Conservation (phyloP, 2,797 vertebrate genomes). For the Eulemur albifrons region DNA sequence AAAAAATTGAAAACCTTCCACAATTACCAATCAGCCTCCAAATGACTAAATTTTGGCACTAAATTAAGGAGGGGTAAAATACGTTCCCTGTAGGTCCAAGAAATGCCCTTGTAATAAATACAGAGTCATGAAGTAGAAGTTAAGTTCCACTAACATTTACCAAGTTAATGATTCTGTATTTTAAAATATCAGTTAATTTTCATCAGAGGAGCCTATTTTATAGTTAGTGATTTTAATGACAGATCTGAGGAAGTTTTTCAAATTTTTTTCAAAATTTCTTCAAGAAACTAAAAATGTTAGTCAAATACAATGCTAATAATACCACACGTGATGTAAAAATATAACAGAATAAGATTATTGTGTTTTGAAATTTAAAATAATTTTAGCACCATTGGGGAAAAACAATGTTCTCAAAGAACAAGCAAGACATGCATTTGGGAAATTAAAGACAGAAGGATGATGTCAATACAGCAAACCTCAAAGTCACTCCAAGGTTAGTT, state of each 20-base stretch:
- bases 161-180: not conserved
- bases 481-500: not conserved
- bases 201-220: not conserved
- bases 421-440: not conserved
- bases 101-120: constrained; percentile 4
- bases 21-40: not conserved
- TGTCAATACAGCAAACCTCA: not conserved
- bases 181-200: constrained; percentile 20
- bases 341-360: not conserved
- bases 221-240: not conserved
- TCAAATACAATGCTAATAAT: not conserved
- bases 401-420: not conserved
- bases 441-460: not conserved
- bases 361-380: constrained; percentile 33
- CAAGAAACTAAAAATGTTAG: not conserved
- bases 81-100: not conserved
- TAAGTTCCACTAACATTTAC: not conserved
- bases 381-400: not conserved
- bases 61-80: not conserved
- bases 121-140: not conserved
- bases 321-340: not conserved
- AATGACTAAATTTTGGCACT: not conserved
- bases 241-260: not conserved
- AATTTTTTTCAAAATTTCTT: not conserved
- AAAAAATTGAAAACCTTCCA: not conserved